Evolutionary conservation across 2,888 invertebrate species (phyloP), one percentile per base, ranked within the genome.

Genomic region (Patella depressa): DNA sequence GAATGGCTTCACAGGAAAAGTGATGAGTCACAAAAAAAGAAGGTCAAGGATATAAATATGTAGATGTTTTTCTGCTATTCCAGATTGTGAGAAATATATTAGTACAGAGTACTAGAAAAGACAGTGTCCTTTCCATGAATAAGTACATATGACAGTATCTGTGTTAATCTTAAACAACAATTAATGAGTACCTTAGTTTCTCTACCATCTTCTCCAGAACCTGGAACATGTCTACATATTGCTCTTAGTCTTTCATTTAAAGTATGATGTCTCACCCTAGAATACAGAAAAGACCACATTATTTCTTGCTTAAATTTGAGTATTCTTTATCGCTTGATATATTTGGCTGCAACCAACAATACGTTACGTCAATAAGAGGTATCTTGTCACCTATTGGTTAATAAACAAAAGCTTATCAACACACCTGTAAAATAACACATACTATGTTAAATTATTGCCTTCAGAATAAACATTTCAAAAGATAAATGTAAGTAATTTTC

Each of bases 241-340:
- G 86, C 83, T 72, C 85, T 85, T 80, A 90, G 85, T 5, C 85
- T 85, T 75, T 89, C 86, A 81, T 89, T 90, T 78, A 90, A 78
- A 7, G 88, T 88, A 74, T 88, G 89, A 77, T 90, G 90, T 11
- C 90, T 80, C 17, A 87, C 85, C 73, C 90, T 90, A 80, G 29
- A 83, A 81, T 59, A 70, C 75, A 72, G 59, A 55, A 45, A 57
- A 57, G 45, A 45, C 24, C 5, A 69, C 11, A 75, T n/a, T n/a
- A 71, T 14, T 75, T 24, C 71, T 4, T 29, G 12, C 45, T 59
- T 11, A 14, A 59, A 14, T 54, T 71, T 53, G 45, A 45, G 45
- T 45, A 9, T 7, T 45, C 45, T 9, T 45, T 9, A 45, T 45
- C 45, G 7, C 45, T 45, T 45, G 45, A 45, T 45, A 45, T 45